Evolutionary conservation across 1,140 invertebrate genomes (phyloP).

Genomic region (Diabrotica undecimpunctata): DNA sequence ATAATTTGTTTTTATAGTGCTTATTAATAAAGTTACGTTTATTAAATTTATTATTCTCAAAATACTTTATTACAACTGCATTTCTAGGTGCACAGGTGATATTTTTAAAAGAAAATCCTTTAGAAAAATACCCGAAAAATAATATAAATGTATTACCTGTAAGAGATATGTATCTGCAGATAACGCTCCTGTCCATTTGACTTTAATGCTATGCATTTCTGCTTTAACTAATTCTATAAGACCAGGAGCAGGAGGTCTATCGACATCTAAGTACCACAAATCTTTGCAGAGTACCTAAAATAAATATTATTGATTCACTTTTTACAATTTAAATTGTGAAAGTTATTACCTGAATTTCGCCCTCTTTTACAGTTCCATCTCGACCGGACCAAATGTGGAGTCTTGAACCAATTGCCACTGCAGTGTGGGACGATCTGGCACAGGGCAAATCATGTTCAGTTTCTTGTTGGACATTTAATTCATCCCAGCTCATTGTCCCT

Average conservation of each 20-base stretch:
- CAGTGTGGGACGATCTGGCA: slow-evolving; percentile 94
- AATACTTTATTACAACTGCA: no score
- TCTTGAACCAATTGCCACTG: slow-evolving; percentile 90
- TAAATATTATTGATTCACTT: no score
- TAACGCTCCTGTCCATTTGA: slow-evolving; percentile 90
- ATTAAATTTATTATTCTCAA: no score
- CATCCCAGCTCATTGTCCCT: slow-evolving; percentile 92
- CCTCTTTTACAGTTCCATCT: slow-evolving; percentile 96
- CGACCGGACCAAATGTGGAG: slow-evolving; percentile 98
- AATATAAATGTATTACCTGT: slow-evolving; percentile 56
- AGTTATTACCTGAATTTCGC: slow-evolving; percentile 80
- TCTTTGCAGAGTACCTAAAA: slow-evolving; percentile 91
- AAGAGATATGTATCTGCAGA: slow-evolving; percentile 90
- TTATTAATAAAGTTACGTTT: no score
- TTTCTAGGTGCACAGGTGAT: no score
- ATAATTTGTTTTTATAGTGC: no score
- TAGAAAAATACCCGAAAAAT: no score
- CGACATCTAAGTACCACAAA: slow-evolving; percentile 96
- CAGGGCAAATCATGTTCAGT: slow-evolving; percentile 86
- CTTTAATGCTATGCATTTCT: slow-evolving; percentile 87
- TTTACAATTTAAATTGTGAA: background rate
- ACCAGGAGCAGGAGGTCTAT: slow-evolving; percentile 82
- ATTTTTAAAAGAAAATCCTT: no score
- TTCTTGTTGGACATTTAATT: slow-evolving; percentile 73
- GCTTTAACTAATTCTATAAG: slow-evolving; percentile 90